Conservation (phyloP, 2,113 vertebrate genomes). For the Colaptes auratus region DNA sequence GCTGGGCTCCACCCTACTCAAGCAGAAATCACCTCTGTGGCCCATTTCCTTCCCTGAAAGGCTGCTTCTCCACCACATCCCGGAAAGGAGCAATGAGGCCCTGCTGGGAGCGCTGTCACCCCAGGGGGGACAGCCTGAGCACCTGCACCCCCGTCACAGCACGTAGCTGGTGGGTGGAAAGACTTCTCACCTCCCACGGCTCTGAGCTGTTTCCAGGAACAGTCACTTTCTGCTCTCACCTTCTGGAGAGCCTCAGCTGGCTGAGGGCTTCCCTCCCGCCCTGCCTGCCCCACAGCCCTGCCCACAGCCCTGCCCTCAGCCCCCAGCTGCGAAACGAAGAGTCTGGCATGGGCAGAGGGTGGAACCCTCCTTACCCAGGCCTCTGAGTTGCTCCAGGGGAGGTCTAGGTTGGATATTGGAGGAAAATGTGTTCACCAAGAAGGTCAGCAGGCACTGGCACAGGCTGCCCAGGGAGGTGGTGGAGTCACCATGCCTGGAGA, state of each 20-base stretch:
- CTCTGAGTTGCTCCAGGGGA: too few species aligned
- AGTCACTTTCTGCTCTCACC: accelerated
- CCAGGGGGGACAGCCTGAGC: not conserved
- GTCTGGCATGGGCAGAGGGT: not conserved
- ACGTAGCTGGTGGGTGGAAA: not conserved
- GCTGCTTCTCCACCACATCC: not conserved
- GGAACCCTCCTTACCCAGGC: not conserved
- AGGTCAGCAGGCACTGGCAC: too few species aligned
- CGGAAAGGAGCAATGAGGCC: not conserved
- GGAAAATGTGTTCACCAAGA: too few species aligned
- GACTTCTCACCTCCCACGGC: not conserved
- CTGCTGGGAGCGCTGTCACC: accelerated
- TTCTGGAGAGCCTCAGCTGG: not conserved
- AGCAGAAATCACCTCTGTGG: accelerated
- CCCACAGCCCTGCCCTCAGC: accelerated
- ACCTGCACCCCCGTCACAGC: accelerated
- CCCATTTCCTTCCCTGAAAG: not conserved
- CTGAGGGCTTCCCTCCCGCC: slow-evolving; percentile 15
- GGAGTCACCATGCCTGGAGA: too few species aligned
- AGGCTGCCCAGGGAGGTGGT: too few species aligned
- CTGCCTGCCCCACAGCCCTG: not conserved
- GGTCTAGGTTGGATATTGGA: too few species aligned
- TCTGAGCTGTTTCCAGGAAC: slow-evolving; percentile 31
- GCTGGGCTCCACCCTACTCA: not conserved
- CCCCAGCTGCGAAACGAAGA: not conserved